Base-by-base conservation (phyloP, 2,888 invertebrate species). In the Xiphydria camelus region DNA sequence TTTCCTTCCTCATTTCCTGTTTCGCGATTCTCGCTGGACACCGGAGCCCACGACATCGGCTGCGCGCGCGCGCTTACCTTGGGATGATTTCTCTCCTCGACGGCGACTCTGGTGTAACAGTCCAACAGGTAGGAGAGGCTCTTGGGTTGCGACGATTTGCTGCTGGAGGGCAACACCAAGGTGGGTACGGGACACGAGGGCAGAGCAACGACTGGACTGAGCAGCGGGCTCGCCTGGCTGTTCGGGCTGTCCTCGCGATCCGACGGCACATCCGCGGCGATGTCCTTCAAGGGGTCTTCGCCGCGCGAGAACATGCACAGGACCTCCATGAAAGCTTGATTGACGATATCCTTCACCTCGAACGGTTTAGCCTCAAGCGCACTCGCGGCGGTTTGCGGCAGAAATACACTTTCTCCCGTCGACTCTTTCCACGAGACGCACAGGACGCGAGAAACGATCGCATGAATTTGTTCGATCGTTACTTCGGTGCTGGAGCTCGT, bases 81-180 rank as follows among this genome's bases (percentile, higher is more conserved):
- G 14, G 89, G 85, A 68, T 88, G 82, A 66, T 85, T 86, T 57
- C 88, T 78, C 70, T 89, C 89, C 69, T 90, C 90, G 1, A 83
- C 69, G 23, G 84, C 82, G 10, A 89, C 85, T 59, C 88, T 81
- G 25, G 85, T 83, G 71, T 90, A 91, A 66, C 81, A 82, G 53
- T 84, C 83, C 61, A 83, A 75, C 42, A 86, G 70, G 62, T 84
- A 85, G 35, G 59, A 49, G n/a, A 74, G 59, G 49, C 69, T 68
- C 43, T 65, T 67, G 10, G 70, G 63, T 39, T 68, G 67, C 15
- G 56, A 39, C 52, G 48, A 76, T 76, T 74, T 44, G 74, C 73
- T 65, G 75, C 78, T 48, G 70, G 76, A 57, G 34, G 64, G 58
- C 22, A 58, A 33, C 3, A 64, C 53, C 53, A 80, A 63, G 31